Base-by-base conservation (phyloP, 2,797 vertebrate genomes). In the Helarctos malayanus region DNA sequence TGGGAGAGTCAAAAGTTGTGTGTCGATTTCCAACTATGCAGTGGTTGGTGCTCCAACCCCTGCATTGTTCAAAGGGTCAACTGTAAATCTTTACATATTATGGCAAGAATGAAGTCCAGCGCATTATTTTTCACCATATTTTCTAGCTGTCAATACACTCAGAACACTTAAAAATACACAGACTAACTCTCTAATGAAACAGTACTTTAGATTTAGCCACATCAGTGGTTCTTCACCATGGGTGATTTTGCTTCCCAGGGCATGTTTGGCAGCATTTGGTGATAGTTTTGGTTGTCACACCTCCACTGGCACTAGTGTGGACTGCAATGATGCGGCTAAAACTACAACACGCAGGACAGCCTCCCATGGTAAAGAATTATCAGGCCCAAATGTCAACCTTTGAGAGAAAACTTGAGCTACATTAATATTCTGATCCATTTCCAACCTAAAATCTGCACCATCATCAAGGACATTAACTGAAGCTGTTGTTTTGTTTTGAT, bases 81-180 rank as follows among this genome's bases (percentile, higher is more conserved):
- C 41, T 47, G 10, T 75, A 68, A 52, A 63, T 87, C 21, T 91
- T 92, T 59, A 93, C 86, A 49, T 45, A 54, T n/a, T 80, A 86
- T 7, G 35, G 52, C 54, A 91, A 93, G 63, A 94, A 93, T 21
- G 69, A 65, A 85, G 35, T 47, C 35, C 18, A 83, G 27, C 65
- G 27, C 61, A 71, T 57, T 84, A 81, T 19, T 84, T 25, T 65
- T 89, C 47, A 90, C 38, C 23, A 6, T 73, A 52, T 79, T 88
- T 95, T 68, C 5, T 76, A 81, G 80, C 11, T 87, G 18, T 91
- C 59, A 80, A 25, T 71, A 90, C 6, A 94, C n/a, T 89, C 14
- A 47, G 32, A 93, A 93, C 8, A 69, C 23, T 91, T 84, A 47
- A 81, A 94, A 94, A 86, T 38, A 85, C 41, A 68, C n/a, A 92